Base-by-base conservation (phyloP, 1,140 invertebrate species). In the Macrotrachela quadricornifera region DNA sequence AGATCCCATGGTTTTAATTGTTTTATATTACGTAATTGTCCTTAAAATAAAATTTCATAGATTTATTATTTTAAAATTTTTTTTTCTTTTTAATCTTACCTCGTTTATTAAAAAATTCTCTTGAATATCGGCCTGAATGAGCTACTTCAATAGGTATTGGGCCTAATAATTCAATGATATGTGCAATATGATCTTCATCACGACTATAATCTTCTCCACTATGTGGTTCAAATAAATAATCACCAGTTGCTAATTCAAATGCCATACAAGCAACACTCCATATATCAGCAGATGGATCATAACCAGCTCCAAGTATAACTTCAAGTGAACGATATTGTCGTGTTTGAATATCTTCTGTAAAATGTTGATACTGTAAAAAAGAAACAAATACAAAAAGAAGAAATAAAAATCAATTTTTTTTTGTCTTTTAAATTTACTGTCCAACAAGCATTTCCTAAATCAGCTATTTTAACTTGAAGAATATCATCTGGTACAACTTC, bases 241-340 rank as follows among this genome's bases (percentile, higher is more conserved):
- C 92, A 51, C 92, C 94, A 16, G 91, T 96, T 9, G 90, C 91
- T 58, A 99, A 71, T 72, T 99, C 94, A 72, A 97, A 99, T 14
- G 91, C 78, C 85, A 95, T 92, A 66, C 91, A 96, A 40, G 90
- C 91, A n/a, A 86, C 88, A 59, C 85, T 91, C 91, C 91, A 96
- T 60, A 96, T 91, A 70, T 96, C 91, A 17, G 88, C 87, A 0
- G 88, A 85, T 17, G 87, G 80, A 56, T 80, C 83, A 70, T 95
- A 96, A 1, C 84, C 85, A 45, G 86, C 81, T 58, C 88, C 88
- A 41, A 96, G 71, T 43, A 96, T 64, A 4, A 97, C 92, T 72
- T 99, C 94, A 50, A 96, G 72, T 50, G 85, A 87, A 55, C 94
- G 76, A 71, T 97, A 97, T 69, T 99, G 92, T 48, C 92, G 76